phyloP scores from a whole-genome alignment of 2,888 invertebrate species.

The Cactoblastis cactorum region DNA sequence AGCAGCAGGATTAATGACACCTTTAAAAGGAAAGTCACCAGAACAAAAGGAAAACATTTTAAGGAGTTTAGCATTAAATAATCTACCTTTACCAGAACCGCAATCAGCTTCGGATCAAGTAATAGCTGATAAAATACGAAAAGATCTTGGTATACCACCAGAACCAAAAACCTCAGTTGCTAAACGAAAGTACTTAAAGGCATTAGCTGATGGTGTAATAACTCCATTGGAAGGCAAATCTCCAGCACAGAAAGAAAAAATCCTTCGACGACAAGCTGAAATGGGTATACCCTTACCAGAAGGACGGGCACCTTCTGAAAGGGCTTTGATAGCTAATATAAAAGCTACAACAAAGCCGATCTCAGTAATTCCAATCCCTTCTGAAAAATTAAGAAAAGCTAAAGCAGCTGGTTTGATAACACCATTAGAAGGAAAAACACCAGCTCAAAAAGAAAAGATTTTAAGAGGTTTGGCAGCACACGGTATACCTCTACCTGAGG shows the following conservation, averaged over 20 bases:
- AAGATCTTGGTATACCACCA: slow-evolving; percentile 27
- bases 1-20: slow-evolving; percentile 21
- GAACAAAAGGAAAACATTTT: slow-evolving; percentile 20
- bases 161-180: slow-evolving; percentile 23
- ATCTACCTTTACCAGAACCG: slow-evolving; percentile 1
- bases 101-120: slow-evolving; percentile 9
- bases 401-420: slow-evolving; percentile 24
- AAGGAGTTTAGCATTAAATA: slow-evolving; percentile 16
- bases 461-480: slow-evolving; percentile 21
- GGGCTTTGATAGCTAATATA: slow-evolving; percentile 25
- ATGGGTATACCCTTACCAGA: slow-evolving; percentile 18
- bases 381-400: slow-evolving; percentile 27
- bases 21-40: slow-evolving; percentile 18
- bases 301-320: slow-evolving; percentile 20
- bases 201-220: slow-evolving; percentile 25
- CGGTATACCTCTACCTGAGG: slow-evolving; percentile 33
- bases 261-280: slow-evolving; percentile 15
- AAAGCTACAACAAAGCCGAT: slow-evolving; percentile 26
- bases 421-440: slow-evolving; percentile 28
- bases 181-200: slow-evolving; percentile 25
- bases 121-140: slow-evolving; percentile 20
- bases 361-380: slow-evolving; percentile 26
- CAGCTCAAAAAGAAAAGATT: slow-evolving; percentile 26
- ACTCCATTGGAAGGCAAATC: slow-evolving; percentile 29
- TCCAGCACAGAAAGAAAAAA: slow-evolving; percentile 25